Evolutionary conservation across 2,797 vertebrate genomes (phyloP), one percentile per base, ranked within the genome.

Genomic region (Vireo griseus): DNA sequence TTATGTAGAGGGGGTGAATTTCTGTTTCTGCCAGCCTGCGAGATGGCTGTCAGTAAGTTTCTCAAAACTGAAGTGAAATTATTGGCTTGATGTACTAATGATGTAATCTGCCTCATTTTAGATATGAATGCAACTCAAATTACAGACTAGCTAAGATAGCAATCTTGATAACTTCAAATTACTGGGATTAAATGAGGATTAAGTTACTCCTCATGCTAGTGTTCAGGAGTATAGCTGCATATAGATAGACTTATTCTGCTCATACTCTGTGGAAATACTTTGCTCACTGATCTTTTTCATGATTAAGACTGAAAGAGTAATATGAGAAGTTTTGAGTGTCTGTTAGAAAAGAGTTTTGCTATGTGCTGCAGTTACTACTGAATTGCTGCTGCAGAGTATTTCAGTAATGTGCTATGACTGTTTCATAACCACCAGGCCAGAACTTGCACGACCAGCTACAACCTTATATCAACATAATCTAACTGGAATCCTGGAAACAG

Each of bases 401-500:
- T 89, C n/a, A 55, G 28, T 82, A 63, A 79, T 52, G 13, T 52
- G 24, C 42, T 11, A 2, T 94, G 28, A 67, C 74, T 86, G 28
- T 91, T 92, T 89, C 47, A 11, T 84, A 83, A 95, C 51, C 58
- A 39, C 84, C 95, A 99, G 99, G 92, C 99, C 99, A 9, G 99
- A 99, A 96, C 97, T 99, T 96, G 99, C 91, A 17, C 98, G 99
- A 65, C 99, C 99, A 11, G 99, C 99, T 92, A 99, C 99, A 13
- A 99, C 99, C 28, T 96, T 99, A 17, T 99, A 99, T 97, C 99
- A 99, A 58, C 99, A 99, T 97, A 99, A 99, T 97, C 98, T 99
- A 72, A 99, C 99, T 0, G 99, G 99, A 7, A 99, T 99, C 94
- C 97, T 99, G 50, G 99, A 99, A 97, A 99, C 99, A 0, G 99